Evolutionary conservation across 2,797 vertebrate genomes (phyloP).

Genomic region (Ctenochaetus hawaiiensis): DNA sequence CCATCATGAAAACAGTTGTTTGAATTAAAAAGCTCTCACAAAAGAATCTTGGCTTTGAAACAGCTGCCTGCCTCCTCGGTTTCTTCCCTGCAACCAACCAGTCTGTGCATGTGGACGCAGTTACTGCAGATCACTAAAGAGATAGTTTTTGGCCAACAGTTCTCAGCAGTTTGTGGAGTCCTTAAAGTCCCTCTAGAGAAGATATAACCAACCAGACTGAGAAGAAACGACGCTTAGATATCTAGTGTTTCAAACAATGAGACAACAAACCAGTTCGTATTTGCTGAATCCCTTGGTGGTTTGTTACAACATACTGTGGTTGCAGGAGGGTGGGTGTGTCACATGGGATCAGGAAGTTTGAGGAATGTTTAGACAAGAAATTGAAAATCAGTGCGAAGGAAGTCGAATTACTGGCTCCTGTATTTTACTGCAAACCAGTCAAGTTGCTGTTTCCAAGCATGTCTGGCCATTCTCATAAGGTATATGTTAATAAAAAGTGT

Average conservation of each 20-base stretch:
- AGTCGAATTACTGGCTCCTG: no score
- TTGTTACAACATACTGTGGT: slow-evolving; percentile 3
- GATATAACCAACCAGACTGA: slow-evolving; percentile 1
- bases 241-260: no score
- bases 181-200: background rate
- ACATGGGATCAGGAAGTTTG: background rate
- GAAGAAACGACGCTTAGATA: slow-evolving; percentile 21
- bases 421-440: no score
- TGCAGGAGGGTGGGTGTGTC: background rate
- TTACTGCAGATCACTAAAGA: slow-evolving; percentile 43
- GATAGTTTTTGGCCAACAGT: slow-evolving; percentile 27
- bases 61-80: slow-evolving; percentile 17
- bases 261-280: background rate
- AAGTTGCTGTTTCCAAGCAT: no score
- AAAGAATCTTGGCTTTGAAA: slow-evolving; percentile 23
- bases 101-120: slow-evolving; percentile 50
- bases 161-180: slow-evolving; percentile 6
- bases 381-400: no score
- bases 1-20: slow-evolving; percentile 11
- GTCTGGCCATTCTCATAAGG: no score
- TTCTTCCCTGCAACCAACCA: slow-evolving; percentile 33
- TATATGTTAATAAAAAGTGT: no score
- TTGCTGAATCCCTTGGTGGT: slow-evolving; percentile 4
- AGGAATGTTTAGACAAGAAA: background rate
- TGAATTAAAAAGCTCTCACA: slow-evolving; percentile 23